phyloP scores from a whole-genome alignment of 1,140 invertebrate species.

The Pectinophora gossypiella region DNA sequence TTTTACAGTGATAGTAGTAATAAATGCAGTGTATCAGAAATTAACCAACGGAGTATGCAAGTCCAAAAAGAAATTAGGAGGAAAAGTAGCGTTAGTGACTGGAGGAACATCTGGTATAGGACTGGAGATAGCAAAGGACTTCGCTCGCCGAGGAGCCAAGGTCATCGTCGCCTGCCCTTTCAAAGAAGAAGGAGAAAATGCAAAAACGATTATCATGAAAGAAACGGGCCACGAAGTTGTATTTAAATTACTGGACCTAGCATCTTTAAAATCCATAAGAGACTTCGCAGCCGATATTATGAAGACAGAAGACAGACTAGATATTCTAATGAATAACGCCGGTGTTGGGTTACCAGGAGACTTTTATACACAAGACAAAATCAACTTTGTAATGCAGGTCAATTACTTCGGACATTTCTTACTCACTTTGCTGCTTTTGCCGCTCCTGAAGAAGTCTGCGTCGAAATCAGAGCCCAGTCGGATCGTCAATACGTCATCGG shows the following conservation, averaged over 20 bases:
- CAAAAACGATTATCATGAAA: slow-evolving; percentile 56
- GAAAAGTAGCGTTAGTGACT: slow-evolving; percentile 84
- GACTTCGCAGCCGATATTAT: slow-evolving; percentile 81
- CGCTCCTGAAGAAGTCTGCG: slow-evolving; percentile 71
- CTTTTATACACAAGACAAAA: slow-evolving; percentile 70
- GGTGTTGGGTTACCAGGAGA: slow-evolving; percentile 76
- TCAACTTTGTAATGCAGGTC: slow-evolving; percentile 61
- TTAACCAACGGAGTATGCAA: no score
- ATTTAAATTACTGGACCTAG: slow-evolving; percentile 79
- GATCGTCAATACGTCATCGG: slow-evolving; percentile 54
- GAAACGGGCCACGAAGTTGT: slow-evolving; percentile 53
- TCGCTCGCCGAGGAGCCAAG: slow-evolving; percentile 82
- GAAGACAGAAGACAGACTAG: slow-evolving; percentile 80
- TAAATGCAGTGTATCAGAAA: no score
- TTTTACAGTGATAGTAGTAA: no score
- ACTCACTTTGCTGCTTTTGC: slow-evolving; percentile 71
- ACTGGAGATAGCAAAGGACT: slow-evolving; percentile 82
- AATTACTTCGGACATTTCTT: slow-evolving; percentile 75
- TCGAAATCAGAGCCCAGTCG: slow-evolving; percentile 66
- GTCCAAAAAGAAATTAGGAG: no score
- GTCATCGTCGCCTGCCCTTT: slow-evolving; percentile 90
- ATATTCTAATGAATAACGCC: slow-evolving; percentile 88
- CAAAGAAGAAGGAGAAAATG: slow-evolving; percentile 54
- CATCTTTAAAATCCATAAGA: slow-evolving; percentile 82
- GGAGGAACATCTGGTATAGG: slow-evolving; percentile 91